Evolutionary conservation across 37 sponge, comb jelly and placozoan species (phyloP), one percentile per base, ranked within the genome.

Genomic region (Dysidea cf. avara): DNA sequence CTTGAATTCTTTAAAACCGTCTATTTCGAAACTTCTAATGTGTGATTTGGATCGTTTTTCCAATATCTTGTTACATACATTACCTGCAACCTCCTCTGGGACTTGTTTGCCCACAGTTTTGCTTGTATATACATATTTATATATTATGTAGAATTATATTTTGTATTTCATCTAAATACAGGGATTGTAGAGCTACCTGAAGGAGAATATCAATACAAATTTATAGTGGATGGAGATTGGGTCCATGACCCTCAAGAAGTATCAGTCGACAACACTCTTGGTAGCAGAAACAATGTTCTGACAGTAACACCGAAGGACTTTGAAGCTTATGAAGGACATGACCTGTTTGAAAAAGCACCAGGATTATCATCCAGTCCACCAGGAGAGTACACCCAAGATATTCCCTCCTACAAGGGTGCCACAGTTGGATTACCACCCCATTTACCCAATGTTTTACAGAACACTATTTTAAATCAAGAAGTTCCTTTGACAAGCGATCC

Each of bases 181-280:
- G n/a, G n/a, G 11, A 93, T 93, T 56, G 77, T 89, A 51, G 94
- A 93, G 37, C 68, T 93, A 26, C 83, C 83, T 18, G 71, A 72
- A 57, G 94, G 94, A 12, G 50, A n/a, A 16, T 87, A 93, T 48
- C 78, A 93, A 66, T 93, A 89, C 76, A 93, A 93, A 69, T 93
- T 86, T 61, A 77, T 53, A 69, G 86, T 89, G 36, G 90, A 93
- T 65, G 94, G 94, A 0, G 66, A 85, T 59, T 93, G 94, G 94
- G 31, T 85, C 1, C 94, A 93, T 72, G 83, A 93, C 66, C 72
- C 90, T 37, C 70, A 61, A 69, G 75, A 66, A 17, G 30, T 39
- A 32, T 56, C 71, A 39, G n/a, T n/a, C n/a, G 86, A 85, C 63
- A 90, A 90, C 60, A 65, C 69, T 7, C 43, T 90, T 48, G 90